These are phyloP conservation scores for Synanthedon andrenaeformis DNA, from an alignment of 2,888 invertebrate genomes.

Conservation along the genomic window DNA sequence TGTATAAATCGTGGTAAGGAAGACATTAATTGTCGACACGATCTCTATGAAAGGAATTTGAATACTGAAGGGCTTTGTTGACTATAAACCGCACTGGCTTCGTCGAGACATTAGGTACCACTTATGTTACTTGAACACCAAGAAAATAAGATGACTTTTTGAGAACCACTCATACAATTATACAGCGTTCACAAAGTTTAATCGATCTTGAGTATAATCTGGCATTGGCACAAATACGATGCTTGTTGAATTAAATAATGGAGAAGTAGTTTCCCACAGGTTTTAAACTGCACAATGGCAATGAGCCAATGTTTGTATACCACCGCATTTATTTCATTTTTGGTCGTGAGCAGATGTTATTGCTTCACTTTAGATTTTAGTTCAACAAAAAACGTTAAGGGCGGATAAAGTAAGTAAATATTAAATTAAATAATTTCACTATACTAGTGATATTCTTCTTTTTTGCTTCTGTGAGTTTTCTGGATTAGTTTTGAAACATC, in stretches of 20 bases:
- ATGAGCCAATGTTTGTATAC: constrained; percentile 36
- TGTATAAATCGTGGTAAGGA: constrained; percentile 33
- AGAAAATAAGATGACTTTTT: too few relatives aligned
- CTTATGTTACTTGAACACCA: too few relatives aligned
- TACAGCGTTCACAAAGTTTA: constrained; percentile 15
- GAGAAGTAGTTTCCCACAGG: constrained; percentile 52
- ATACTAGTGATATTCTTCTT: too few relatives aligned
- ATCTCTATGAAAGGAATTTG: constrained; percentile 27
- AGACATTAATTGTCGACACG: constrained; percentile 42
- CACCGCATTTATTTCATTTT: not conserved
- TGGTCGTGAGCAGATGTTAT: not conserved
- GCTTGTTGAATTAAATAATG: constrained; percentile 63
- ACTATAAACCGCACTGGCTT: too few relatives aligned
- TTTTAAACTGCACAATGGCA: constrained; percentile 53
- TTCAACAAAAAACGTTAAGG: too few relatives aligned
- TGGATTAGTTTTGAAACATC: too few relatives aligned
- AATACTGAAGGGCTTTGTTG: constrained; percentile 5
- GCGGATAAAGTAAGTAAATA: too few relatives aligned
- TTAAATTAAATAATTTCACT: too few relatives aligned
- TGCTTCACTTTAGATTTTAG: not conserved
- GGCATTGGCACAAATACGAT: constrained; percentile 51
- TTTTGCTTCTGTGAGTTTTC: too few relatives aligned
- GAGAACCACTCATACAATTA: too few relatives aligned
- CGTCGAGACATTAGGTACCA: too few relatives aligned
- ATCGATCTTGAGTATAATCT: constrained; percentile 42